Conservation (phyloP, 1,140 invertebrate species). For the Sinella curviseta region DNA sequence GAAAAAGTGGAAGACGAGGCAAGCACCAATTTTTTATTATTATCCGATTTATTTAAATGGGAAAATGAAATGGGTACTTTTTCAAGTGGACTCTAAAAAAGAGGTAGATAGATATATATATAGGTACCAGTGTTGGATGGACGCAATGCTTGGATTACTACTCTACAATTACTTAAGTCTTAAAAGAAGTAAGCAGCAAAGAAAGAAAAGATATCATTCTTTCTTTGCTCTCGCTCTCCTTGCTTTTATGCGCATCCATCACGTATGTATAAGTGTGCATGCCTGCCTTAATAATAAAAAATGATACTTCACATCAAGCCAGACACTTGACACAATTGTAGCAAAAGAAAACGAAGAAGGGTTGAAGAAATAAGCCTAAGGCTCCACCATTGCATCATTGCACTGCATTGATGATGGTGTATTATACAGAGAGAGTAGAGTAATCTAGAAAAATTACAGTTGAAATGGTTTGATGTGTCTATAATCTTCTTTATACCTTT, state of each 20-base stretch:
- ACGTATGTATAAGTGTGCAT: not conserved
- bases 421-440: not conserved
- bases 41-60: not conserved
- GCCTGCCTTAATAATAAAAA: not conserved
- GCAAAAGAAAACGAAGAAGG: not conserved
- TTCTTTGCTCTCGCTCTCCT: not conserved
- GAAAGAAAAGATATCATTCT: not conserved
- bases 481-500: too few relatives aligned
- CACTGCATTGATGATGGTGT: too few relatives aligned
- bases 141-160: too few relatives aligned
- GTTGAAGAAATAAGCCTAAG: not conserved
- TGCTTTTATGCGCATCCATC: too few relatives aligned
- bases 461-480: not conserved
- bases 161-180: not conserved
- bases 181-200: not conserved
- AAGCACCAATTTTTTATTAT: not conserved
- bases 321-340: slow-evolving; percentile 27
- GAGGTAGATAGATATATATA: not conserved
- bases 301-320: slow-evolving; percentile 9
- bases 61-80: slow-evolving; percentile 15
- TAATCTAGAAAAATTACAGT: slow-evolving; percentile 19
- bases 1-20: not conserved
- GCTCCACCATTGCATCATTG: not conserved
- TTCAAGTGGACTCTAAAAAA: slow-evolving; percentile 12
- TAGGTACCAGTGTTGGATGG: too few relatives aligned